Evolutionary conservation across 2,113 vertebrate species (phyloP).

Genomic region (Catharus bicknelli): DNA sequence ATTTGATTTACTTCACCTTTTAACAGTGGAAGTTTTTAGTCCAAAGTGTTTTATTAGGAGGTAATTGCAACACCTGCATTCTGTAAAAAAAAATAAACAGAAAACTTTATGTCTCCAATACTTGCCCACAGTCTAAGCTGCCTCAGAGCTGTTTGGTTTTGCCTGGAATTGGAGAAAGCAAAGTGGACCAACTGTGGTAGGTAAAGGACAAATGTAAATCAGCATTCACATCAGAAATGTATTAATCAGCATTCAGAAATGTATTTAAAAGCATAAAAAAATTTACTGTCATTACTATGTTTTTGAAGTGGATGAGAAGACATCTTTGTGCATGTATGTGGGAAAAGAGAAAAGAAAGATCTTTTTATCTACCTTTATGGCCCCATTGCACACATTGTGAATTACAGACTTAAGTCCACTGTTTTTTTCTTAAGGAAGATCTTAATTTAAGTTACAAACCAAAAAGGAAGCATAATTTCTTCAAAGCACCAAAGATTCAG

Average conservation of each 20-base stretch:
- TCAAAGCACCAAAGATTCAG: neutral
- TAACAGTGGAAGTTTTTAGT: neutral
- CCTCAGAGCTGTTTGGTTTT: neutral
- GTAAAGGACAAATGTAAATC: neutral
- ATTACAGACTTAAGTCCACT: neutral
- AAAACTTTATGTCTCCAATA: neutral
- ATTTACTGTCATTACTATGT: neutral
- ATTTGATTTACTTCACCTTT: neutral
- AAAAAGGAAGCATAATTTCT: neutral
- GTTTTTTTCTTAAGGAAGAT: neutral
- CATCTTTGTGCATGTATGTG: neutral
- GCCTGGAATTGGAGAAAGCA: neutral
- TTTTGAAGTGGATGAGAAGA: neutral
- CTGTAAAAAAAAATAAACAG: neutral
- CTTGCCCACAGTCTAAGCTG: neutral
- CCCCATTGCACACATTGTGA: neutral
- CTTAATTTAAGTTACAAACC: neutral
- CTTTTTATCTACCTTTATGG: neutral
- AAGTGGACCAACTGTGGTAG: neutral
- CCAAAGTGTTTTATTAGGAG: neutral
- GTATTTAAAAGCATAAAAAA: neutral
- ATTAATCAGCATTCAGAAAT: neutral
- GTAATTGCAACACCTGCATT: neutral
- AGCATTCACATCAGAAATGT: neutral
- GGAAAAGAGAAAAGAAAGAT: neutral